Conservation (phyloP, 2,888 invertebrate species). For the Sialis fuliginosa region DNA sequence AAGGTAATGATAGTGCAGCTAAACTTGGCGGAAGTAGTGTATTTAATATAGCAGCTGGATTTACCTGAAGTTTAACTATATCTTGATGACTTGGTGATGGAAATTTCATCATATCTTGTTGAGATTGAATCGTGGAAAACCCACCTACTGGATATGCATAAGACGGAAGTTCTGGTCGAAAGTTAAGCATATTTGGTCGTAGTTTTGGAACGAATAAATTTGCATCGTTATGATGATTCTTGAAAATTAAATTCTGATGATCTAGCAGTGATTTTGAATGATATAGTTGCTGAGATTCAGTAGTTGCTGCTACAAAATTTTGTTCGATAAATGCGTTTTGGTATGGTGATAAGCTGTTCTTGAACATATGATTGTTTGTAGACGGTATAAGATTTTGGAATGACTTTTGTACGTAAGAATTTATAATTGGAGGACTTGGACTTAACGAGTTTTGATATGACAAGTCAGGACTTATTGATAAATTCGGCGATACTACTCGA, state of each 20-base stretch:
- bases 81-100: conserved; percentile 12
- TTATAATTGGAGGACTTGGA: conserved; percentile 41
- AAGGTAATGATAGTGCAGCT: conserved; percentile 69
- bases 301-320: conserved; percentile 23
- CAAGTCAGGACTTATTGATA: conserved; percentile 59
- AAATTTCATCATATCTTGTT: conserved; percentile 23
- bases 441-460: conserved; percentile 64
- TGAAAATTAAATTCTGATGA: conserved; percentile 17
- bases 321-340: conserved; percentile 31
- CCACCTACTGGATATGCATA: conserved; percentile 15
- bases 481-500: conserved; percentile 33
- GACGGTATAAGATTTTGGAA: conserved; percentile 5
- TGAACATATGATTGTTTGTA: background rate
- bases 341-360: conserved; percentile 15
- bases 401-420: conserved; percentile 17
- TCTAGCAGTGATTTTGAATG: background rate
- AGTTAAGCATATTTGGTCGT: conserved; percentile 33
- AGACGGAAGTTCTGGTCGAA: conserved; percentile 35
- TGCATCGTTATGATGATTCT: conserved; percentile 20
- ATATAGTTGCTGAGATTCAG: conserved; percentile 15
- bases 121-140: conserved; percentile 24
- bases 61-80: conserved; percentile 18
- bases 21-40: conserved; percentile 67
- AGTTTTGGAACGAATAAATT: conserved; percentile 28
- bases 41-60: conserved; percentile 55